A percentile compares a stretch with the other conserved stretches of the same genome.
phyloP scores from a whole-genome alignment of 2,888 invertebrate species.

The Chrysotoxum bicinctum region DNA sequence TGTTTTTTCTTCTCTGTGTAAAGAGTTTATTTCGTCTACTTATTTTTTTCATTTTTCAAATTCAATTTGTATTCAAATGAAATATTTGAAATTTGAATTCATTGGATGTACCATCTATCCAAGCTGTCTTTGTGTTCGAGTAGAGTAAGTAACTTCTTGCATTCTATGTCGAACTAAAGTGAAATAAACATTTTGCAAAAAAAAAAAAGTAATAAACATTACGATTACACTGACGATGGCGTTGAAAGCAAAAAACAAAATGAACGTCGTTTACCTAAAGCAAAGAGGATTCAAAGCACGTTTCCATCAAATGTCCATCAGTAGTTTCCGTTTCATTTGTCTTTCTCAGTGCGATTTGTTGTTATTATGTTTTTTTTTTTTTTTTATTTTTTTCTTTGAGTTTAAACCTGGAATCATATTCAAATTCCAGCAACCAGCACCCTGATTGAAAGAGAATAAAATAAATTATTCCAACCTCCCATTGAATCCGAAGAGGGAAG shows the following conservation, averaged over 20 bases:
- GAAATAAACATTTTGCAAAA: constrained; percentile 33
- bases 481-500: neutral
- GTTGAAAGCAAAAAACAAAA: neutral
- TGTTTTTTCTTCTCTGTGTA: neutral
- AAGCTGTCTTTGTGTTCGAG: constrained; percentile 4
- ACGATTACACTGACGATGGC: constrained; percentile 5
- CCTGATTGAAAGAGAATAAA: constrained; percentile 56
- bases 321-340: constrained; percentile 69
- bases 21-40: neutral
- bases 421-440: constrained; percentile 52
- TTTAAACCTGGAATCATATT: constrained; percentile 47
- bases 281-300: constrained; percentile 56
- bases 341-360: constrained; percentile 22
- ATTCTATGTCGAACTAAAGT: constrained; percentile 31
- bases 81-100: constrained; percentile 42
- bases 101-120: constrained; percentile 42
- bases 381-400: neutral
- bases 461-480: constrained; percentile 51
- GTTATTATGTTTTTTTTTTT: neutral
- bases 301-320: constrained; percentile 67
- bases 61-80: constrained; percentile 34
- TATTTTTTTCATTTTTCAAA: neutral
- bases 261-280: neutral
- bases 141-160: constrained; percentile 44
- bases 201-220: neutral